These are phyloP conservation scores for Ivindomyrus marchei DNA, from an alignment of 2,113 vertebrate genomes.

Conservation along the genomic window DNA sequence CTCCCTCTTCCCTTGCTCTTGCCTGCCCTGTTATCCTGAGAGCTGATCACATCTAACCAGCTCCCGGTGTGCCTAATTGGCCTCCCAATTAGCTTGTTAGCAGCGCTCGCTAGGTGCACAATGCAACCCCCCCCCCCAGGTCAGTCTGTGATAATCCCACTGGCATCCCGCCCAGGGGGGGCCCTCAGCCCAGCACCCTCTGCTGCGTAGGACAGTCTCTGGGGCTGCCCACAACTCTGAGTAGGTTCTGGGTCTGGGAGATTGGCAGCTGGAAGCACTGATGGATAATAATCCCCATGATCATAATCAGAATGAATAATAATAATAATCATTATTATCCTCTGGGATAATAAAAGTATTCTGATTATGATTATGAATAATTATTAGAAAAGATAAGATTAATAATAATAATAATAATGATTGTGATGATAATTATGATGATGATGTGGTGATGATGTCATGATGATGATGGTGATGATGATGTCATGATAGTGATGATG, in stretches of 20 bases:
- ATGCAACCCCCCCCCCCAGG: neutral
- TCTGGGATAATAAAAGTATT: neutral
- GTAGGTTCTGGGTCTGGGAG: neutral
- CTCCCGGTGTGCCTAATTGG: slow-evolving; percentile 2
- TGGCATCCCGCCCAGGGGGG: neutral
- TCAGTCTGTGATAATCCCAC: neutral
- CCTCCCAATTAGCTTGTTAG: slow-evolving; percentile 4
- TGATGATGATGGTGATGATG: neutral
- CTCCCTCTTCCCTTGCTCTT: neutral
- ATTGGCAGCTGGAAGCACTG: neutral
- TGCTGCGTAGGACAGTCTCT: neutral
- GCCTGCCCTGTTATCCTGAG: neutral
- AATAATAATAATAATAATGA: neutral
- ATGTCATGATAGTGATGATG: neutral
- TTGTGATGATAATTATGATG: neutral
- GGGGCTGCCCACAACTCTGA: neutral
- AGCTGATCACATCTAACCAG: neutral
- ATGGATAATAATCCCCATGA: neutral
- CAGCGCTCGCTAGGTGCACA: neutral
- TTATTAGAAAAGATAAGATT: neutral
- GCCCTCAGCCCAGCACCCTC: neutral
- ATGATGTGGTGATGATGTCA: neutral
- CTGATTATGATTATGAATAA: neutral
- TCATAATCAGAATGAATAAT: neutral
- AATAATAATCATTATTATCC: neutral